Evolutionary conservation across 2,113 vertebrate species (phyloP).

Genomic region (Seriola rivoliana): DNA sequence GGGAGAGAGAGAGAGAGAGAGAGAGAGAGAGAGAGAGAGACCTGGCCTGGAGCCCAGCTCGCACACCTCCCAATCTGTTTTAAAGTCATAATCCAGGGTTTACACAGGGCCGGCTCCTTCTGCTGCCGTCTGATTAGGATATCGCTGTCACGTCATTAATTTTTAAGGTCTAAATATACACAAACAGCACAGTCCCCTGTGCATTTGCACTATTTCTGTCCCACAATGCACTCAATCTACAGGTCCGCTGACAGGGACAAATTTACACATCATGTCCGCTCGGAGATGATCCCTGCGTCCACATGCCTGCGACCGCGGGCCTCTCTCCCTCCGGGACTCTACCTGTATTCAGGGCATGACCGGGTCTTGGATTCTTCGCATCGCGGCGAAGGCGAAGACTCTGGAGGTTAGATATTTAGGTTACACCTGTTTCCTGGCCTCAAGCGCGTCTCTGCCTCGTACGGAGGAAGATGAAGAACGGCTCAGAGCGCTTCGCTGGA

Average conservation of each 20-base stretch:
- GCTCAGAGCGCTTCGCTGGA: neutral
- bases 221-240: conserved; percentile 67
- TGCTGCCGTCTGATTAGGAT: conserved; percentile 48
- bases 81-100: conserved; percentile 37
- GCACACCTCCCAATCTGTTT: neutral
- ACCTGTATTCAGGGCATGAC: conserved; percentile 53
- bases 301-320: conserved; percentile 12
- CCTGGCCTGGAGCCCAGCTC: neutral
- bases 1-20: no score
- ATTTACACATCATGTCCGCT: conserved; percentile 74
- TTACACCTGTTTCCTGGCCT: conserved; percentile 68
- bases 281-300: conserved; percentile 37
- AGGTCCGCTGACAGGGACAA: conserved; percentile 74
- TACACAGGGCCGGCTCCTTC: conserved; percentile 15
- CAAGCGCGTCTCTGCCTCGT: neutral
- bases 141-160: conserved; percentile 52
- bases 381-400: conserved; percentile 46
- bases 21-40: no score
- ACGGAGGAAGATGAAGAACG: no score
- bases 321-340: neutral
- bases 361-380: conserved; percentile 53
- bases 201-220: conserved; percentile 73
- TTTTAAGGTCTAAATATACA: conserved; percentile 61
- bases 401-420: conserved; percentile 49
- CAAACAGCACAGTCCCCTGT: conserved; percentile 36